Base-by-base conservation (phyloP, 2,113 vertebrate species). In the Heterotilapia buettikoferi region DNA sequence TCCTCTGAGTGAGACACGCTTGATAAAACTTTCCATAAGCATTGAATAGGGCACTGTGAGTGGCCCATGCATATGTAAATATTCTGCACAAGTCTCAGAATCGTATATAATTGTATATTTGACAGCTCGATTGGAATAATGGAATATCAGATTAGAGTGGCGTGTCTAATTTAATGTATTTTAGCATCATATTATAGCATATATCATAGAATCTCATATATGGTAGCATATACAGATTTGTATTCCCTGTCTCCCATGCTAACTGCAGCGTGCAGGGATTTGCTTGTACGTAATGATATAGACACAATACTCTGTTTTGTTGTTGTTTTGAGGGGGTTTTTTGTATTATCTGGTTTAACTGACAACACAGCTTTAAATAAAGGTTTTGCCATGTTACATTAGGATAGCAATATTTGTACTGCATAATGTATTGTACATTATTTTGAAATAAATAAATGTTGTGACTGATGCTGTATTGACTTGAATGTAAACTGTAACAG, bases 281-380 rank as follows among this genome's bases (percentile, higher is more conserved):
- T 43, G 12, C 3, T 43, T 43, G 7, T 71, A 24, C 43, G n/a
- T 43, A 71, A 14, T 1, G 12, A 1, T 43, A 71, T 71, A 43
- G 66, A 43, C 11, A 3, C 11, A 40, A 21, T 13, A 38, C n/a
- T 61, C 9, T 61, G 29, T 63, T 63, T 63, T 33, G 59, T 33
- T 63, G 14, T 33, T 33, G 1, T 33, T 31, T 61, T 29, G 11
- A 3, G 24, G 11, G n/a, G 0, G 0, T 7, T 7, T 66, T 40
- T 68, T 40, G n/a, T 40, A 9, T 68, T 68, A 6, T 68, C 3
- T 40, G n/a, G 5, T 40, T 19, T 63, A 61, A 61, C 61, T 66
- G 33, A 68, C 11, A 68, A 68, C 1, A 0, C 61, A 68, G 33
- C 2, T 68, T 13, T 68, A 68, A 68, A 68, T 68, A 21, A 68